phyloP scores from a whole-genome alignment of 2,797 vertebrate species.

The Mormyrops attenuatus region DNA sequence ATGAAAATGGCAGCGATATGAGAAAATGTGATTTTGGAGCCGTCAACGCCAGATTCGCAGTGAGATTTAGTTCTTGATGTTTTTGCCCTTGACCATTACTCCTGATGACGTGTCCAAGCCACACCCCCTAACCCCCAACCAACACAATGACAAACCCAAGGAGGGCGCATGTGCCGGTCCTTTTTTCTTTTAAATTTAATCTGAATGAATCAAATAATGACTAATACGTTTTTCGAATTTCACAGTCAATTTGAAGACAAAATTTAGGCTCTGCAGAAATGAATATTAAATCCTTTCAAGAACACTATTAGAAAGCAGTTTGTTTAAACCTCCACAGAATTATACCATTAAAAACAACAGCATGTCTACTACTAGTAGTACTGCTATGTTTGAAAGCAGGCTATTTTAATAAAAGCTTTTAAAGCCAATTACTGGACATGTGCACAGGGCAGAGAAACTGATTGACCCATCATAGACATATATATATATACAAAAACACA shows the following conservation, averaged over 20 bases:
- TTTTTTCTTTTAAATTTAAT: constrained; percentile 36
- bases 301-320: not conserved
- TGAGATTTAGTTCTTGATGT: constrained; percentile 57
- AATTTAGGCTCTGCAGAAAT: constrained; percentile 32
- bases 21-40: constrained; percentile 44
- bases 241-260: constrained; percentile 43
- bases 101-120: constrained; percentile 50
- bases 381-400: not conserved
- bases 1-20: constrained; percentile 54
- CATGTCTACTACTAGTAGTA: not conserved
- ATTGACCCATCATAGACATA: not conserved
- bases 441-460: not conserved
- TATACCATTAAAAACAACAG: not conserved
- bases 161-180: constrained; percentile 31
- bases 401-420: not conserved
- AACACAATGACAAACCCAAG: constrained; percentile 43
- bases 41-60: constrained; percentile 46
- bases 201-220: constrained; percentile 48
- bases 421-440: not conserved
- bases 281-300: constrained; percentile 26
- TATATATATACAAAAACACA: not conserved
- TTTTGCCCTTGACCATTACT: constrained; percentile 39
- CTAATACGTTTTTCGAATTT: constrained; percentile 48
- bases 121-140: constrained; percentile 33
- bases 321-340: constrained; percentile 8